Evolutionary conservation across 2,888 invertebrate species (phyloP).

Genomic region (Trissoscelio sp.): DNA sequence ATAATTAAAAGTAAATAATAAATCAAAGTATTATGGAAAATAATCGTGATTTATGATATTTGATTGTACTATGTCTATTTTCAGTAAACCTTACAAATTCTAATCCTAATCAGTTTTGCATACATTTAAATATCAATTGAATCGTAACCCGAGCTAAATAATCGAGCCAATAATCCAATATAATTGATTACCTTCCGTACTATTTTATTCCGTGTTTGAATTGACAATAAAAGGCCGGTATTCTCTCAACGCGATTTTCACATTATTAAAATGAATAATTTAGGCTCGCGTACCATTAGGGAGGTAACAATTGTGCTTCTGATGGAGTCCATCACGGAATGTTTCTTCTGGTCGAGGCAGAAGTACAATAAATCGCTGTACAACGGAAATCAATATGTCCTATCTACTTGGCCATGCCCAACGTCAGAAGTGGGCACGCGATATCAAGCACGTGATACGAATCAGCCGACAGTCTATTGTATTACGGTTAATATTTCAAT

Average conservation of each 20-base stretch:
- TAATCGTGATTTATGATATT: too few species aligned
- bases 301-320: conserved; percentile 28
- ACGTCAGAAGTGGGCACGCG: conserved; percentile 73
- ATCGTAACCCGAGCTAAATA: not conserved
- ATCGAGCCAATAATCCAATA: not conserved
- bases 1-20: too few species aligned
- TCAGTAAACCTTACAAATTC: too few species aligned
- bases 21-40: too few species aligned
- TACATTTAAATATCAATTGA: not conserved
- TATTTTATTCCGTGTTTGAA: conserved; percentile 6
- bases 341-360: conserved; percentile 33
- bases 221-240: conserved; percentile 2
- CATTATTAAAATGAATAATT: conserved; percentile 48
- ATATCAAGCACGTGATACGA: conserved; percentile 74
- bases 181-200: conserved; percentile 6
- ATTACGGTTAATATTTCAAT: conserved; percentile 60
- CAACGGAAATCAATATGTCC: conserved; percentile 71
- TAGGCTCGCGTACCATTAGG: conserved; percentile 11
- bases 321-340: conserved; percentile 28
- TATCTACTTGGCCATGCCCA: conserved; percentile 55
- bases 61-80: too few species aligned
- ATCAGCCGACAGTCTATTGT: conserved; percentile 65
- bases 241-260: not conserved
- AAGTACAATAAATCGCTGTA: conserved; percentile 61
- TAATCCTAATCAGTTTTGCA: not conserved